Conservation (phyloP, 1,140 invertebrate species). For the Conus betulinus region DNA sequence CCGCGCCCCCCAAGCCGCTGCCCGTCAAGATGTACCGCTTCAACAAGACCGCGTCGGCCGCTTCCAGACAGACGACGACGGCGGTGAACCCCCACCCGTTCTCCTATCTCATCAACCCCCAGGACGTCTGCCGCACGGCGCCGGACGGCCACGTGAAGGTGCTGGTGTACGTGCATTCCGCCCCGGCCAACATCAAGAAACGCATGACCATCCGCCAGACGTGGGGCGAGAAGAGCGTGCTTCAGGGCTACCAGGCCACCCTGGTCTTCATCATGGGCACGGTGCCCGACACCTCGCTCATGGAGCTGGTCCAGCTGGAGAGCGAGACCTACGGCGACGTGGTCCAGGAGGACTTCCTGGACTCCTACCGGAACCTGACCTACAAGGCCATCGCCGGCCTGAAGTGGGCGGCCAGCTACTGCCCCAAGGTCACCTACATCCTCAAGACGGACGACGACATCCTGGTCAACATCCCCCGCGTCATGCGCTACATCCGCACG, state of each 20-base stretch:
- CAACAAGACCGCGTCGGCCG: neutral
- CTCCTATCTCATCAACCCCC: slow-evolving; percentile 55
- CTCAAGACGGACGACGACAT: slow-evolving; percentile 79
- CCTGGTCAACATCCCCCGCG: slow-evolving; percentile 72
- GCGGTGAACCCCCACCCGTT: slow-evolving; percentile 56
- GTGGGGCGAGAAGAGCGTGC: slow-evolving; percentile 64
- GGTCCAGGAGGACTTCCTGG: slow-evolving; percentile 86
- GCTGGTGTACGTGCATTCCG: slow-evolving; percentile 68
- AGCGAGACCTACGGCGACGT: slow-evolving; percentile 82
- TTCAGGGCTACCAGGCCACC: slow-evolving; percentile 51
- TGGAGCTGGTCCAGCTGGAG: slow-evolving; percentile 80
- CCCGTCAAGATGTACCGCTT: neutral
- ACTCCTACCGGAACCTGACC: slow-evolving; percentile 89
- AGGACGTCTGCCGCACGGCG: slow-evolving; percentile 16
- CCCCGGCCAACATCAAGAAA: slow-evolving; percentile 65
- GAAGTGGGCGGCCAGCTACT: slow-evolving; percentile 86
- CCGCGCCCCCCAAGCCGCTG: neutral
- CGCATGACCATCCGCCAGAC: slow-evolving; percentile 70
- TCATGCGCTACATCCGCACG: slow-evolving; percentile 80
- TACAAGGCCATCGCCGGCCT: slow-evolving; percentile 90
- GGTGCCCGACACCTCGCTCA: slow-evolving; percentile 73
- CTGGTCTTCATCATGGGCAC: slow-evolving; percentile 84
- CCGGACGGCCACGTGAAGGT: slow-evolving; percentile 43
- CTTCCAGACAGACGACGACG: neutral
- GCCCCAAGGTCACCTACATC: slow-evolving; percentile 77